phyloP scores from a whole-genome alignment of 92 coral and sea anemone species.

The Epizoanthus stellaris region DNA sequence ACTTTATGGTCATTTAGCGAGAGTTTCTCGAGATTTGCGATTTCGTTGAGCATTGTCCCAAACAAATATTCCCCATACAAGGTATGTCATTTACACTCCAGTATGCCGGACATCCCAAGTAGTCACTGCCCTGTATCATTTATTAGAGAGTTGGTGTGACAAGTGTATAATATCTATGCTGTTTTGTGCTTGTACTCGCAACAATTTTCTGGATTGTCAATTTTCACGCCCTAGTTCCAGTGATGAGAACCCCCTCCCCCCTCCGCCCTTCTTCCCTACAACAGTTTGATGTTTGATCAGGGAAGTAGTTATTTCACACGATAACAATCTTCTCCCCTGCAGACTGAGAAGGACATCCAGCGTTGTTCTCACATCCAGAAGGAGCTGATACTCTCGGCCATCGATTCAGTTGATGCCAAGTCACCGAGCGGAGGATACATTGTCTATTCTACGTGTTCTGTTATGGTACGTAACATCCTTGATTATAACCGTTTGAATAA shows the following conservation, averaged over 20 bases:
- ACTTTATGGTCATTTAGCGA: no score
- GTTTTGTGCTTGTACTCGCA: no score
- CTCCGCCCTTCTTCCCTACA: not conserved
- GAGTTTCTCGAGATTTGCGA: no score
- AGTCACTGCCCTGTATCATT: no score
- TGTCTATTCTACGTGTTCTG: conserved; percentile 95
- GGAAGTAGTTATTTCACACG: no score
- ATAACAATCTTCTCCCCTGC: not conserved
- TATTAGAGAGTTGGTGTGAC: no score
- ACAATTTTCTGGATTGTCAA: not conserved
- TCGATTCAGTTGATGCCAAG: conserved; percentile 94
- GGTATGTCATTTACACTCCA: no score
- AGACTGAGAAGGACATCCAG: conserved; percentile 93
- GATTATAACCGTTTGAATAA: no score
- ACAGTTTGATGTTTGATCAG: not conserved
- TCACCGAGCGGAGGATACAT: conserved; percentile 93
- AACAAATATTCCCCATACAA: no score
- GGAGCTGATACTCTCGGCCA: conserved; percentile 87
- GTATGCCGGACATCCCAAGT: no score
- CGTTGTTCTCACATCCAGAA: conserved; percentile 92
- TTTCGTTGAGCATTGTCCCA: no score
- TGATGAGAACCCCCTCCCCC: not conserved
- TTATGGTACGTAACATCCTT: conserved; percentile 67
- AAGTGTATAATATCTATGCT: no score
- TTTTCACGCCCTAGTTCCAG: not conserved